Conservation (phyloP, 2,888 invertebrate species). For the Caenorhabditis sp. region DNA sequence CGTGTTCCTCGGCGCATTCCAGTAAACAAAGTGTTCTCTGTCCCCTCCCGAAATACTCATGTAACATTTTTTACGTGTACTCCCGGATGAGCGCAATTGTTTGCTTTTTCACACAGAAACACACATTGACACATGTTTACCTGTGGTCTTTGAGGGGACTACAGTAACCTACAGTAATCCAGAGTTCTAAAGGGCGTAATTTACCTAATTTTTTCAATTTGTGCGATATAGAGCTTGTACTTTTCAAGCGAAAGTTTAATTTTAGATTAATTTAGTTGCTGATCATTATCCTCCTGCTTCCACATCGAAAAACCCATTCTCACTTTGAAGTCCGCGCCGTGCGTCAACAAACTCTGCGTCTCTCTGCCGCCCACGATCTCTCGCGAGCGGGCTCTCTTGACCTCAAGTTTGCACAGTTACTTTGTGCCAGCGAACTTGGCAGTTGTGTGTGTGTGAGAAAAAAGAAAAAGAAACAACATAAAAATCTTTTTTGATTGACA, state of each 20-base stretch:
- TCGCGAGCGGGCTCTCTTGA: conserved; percentile 27
- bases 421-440: conserved; percentile 29
- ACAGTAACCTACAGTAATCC: background rate
- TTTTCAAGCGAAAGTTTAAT: background rate
- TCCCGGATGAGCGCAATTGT: too few species aligned
- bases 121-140: conserved; percentile 19
- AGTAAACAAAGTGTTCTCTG: conserved; percentile 33
- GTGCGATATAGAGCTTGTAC: too few species aligned
- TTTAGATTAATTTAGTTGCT: too few species aligned
- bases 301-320: conserved; percentile 1
- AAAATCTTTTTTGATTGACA: conserved; percentile 21
- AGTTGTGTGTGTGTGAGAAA: conserved; percentile 2
- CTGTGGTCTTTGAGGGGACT: conserved; percentile 31
- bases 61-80: conserved; percentile 9
- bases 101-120: conserved; percentile 47
- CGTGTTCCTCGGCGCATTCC: conserved; percentile 17
- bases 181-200: background rate
- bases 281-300: background rate
- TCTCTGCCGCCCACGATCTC: background rate
- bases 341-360: conserved; percentile 1
- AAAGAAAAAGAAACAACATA: conserved; percentile 11
- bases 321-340: conserved; percentile 29
- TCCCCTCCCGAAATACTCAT: conserved; percentile 38
- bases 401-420: conserved; percentile 45
- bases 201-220: too few species aligned